Evolutionary conservation across 2,797 vertebrate genomes (phyloP).

Genomic region (Babyrousa celebensis): DNA sequence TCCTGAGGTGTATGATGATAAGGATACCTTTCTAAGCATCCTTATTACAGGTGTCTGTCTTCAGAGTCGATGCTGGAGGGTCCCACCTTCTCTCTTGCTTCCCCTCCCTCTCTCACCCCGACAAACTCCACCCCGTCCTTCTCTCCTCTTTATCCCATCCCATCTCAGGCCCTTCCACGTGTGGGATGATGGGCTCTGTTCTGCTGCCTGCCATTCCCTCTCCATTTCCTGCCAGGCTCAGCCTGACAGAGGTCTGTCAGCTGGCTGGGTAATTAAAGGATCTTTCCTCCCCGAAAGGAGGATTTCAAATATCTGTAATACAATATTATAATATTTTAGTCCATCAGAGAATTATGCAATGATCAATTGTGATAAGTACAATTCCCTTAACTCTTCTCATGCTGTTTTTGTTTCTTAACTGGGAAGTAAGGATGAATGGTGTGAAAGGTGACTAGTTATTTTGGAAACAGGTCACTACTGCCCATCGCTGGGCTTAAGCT

Average conservation of each 20-base stretch:
- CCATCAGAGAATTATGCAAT: background rate
- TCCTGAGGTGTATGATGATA: no score
- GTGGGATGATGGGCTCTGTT: fast-evolving
- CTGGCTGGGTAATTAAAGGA: background rate
- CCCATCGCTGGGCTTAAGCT: background rate
- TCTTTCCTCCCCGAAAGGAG: background rate
- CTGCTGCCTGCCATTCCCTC: background rate
- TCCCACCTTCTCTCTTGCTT: background rate
- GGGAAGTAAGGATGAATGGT: background rate
- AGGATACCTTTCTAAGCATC: background rate
- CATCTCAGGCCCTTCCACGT: fast-evolving
- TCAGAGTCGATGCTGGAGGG: background rate
- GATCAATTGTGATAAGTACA: background rate
- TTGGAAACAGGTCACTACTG: background rate
- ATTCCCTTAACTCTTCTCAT: background rate
- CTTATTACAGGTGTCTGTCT: background rate
- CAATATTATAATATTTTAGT: background rate
- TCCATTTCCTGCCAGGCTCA: no score
- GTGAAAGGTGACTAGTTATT: background rate
- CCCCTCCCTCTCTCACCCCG: background rate
- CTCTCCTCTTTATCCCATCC: background rate
- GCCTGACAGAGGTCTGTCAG: background rate
- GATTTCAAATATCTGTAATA: background rate
- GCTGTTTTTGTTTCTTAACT: background rate
- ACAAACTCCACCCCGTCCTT: no score